Evolutionary conservation across 2,888 invertebrate genomes (phyloP), one percentile per base, ranked within the genome.

Genomic region (Morinoia aosen): DNA sequence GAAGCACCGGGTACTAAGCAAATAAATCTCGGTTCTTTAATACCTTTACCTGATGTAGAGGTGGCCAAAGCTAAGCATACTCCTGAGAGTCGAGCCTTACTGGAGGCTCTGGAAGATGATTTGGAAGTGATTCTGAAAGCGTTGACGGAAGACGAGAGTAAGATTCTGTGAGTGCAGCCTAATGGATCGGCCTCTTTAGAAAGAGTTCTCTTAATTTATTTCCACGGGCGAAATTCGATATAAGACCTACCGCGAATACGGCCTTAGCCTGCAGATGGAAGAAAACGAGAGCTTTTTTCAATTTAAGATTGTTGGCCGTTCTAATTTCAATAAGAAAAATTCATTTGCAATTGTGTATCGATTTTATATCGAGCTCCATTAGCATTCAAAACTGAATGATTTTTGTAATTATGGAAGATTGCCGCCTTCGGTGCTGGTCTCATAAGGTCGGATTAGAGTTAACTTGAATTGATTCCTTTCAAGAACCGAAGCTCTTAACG

Each of bases 41-140:
- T 76, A 33, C 76, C 90, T 12, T 90, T 40, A 12, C 11, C 39
- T 90, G 40, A 39, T 90, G 93, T 57, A 33, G 12, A 56, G 57
- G 25, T 56, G 25, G 12, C 93, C 14, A 57, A 57, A 57, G 93
- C 57, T 19, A 57, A 56, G 14, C 11, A 14, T 33, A 57, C 33
- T 33, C n/a, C 57, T 48, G 93, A 93, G 14, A 93, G 93, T 48
- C 93, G 57, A 48, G 93, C 56, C 48, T 93, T 93, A 48, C 93
- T 93, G 33, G 57, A 93, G 57, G 93, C 93, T 93, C 93, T 93
- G n/a, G 93, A 93, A 57, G 57, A 93, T 33, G 93, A 93, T 93
- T 57, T 93, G 93, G 93, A 93, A 93, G 33, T 93, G 40, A 93
- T 93, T 39, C 93, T 93, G 58, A 39, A 57, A 57, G 48, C 93